Percentiles rank a stretch among this genome's conserved stretches.
Evolutionary conservation across 1,140 invertebrate genomes (phyloP).

Genomic region (Micrasema minimum): DNA sequence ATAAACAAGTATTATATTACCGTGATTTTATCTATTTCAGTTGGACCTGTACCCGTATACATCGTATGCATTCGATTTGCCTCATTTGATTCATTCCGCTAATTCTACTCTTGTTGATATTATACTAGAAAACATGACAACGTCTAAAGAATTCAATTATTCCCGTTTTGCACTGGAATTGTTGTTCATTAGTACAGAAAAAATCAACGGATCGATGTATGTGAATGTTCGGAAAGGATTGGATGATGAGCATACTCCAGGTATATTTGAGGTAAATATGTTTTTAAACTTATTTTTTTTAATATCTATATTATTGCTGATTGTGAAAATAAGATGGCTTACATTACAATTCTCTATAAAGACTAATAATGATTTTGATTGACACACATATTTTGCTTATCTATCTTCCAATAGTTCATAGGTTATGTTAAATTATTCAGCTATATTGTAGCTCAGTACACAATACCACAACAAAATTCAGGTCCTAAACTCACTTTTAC

Average conservation of each 20-base stretch:
- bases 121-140: conserved; percentile 67
- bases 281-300: too few species aligned
- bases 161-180: conserved; percentile 72
- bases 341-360: too few species aligned
- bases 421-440: too few species aligned
- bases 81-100: conserved; percentile 72
- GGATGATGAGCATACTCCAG: conserved; percentile 79
- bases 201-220: conserved; percentile 57
- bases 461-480: too few species aligned
- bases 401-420: too few species aligned
- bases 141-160: conserved; percentile 60
- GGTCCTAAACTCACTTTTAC: too few species aligned
- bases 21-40: conserved; percentile 58
- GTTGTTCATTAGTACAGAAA: conserved; percentile 64
- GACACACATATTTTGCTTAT: too few species aligned
- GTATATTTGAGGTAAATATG: conserved; percentile 72
- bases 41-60: conserved; percentile 66
- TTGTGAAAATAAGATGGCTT: too few species aligned
- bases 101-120: conserved; percentile 74
- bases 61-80: conserved; percentile 66
- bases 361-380: too few species aligned
- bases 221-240: conserved; percentile 69
- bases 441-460: too few species aligned
- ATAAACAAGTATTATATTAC: too few species aligned
- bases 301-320: too few species aligned